Evolutionary conservation across 2,113 vertebrate species (phyloP).

Genomic region (Chamaetylas fuelleborni): DNA sequence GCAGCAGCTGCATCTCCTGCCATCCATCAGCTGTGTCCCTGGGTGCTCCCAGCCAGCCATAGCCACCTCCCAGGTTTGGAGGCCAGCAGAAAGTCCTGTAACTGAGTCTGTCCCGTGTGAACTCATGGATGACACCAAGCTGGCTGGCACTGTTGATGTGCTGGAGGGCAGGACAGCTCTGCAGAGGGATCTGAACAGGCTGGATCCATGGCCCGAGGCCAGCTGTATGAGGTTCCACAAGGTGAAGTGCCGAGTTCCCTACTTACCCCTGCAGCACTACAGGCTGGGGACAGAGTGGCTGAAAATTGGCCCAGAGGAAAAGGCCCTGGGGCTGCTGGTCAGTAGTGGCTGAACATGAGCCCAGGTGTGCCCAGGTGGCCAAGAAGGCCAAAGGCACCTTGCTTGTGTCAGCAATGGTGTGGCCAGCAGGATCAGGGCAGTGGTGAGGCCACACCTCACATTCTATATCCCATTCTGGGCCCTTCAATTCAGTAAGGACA

Average conservation of each 20-base stretch:
- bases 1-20: not conserved
- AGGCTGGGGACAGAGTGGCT: no score
- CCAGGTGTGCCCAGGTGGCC: no score
- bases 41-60: not conserved
- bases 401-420: no score
- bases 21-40: no score
- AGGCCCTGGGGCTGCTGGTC: no score
- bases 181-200: not conserved
- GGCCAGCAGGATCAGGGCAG: not conserved
- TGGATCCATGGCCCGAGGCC: rapidly evolving
- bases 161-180: not conserved
- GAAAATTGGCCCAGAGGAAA: no score
- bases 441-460: rapidly evolving
- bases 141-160: not conserved
- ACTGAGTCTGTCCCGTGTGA: rapidly evolving
- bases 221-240: not conserved
- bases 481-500: no score
- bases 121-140: no score
- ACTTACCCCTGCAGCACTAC: no score
- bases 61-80: not conserved
- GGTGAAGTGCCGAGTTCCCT: not conserved
- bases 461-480: not conserved
- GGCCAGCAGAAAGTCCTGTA: not conserved
- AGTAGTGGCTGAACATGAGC: no score
- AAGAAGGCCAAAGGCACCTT: no score